These are phyloP conservation scores for Mesoligia furuncula DNA, from an alignment of 2,888 invertebrate genomes.

Conservation along the genomic window DNA sequence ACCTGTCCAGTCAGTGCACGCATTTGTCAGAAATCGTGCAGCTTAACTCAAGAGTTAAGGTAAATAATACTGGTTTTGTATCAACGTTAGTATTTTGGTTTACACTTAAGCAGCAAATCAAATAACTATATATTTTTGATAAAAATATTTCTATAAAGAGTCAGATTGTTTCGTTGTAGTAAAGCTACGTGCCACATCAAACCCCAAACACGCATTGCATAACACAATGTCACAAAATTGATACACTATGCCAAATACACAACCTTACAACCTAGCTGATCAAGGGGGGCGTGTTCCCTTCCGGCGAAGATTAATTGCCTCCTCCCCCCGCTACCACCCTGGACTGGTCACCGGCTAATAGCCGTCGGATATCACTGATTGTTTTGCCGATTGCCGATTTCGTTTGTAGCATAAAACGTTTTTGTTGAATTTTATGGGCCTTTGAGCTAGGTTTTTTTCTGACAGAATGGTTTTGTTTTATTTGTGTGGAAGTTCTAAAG, in stretches of 20 bases:
- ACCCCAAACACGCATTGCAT: neutral
- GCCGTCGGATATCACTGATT: conserved; percentile 66
- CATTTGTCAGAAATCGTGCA: too few species aligned
- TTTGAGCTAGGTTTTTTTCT: neutral
- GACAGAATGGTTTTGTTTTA: neutral
- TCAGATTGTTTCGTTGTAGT: neutral
- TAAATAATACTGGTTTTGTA: neutral
- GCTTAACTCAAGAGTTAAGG: too few species aligned
- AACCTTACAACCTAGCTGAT: conserved; percentile 42
- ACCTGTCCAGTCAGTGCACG: too few species aligned
- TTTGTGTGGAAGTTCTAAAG: neutral
- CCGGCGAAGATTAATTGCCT: conserved; percentile 68
- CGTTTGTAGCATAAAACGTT: conserved; percentile 52
- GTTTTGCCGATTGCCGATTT: conserved; percentile 67
- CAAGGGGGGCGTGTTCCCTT: conserved; percentile 51
- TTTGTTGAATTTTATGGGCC: neutral
- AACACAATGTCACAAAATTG: neutral
- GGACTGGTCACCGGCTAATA: conserved; percentile 63
- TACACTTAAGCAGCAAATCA: neutral
- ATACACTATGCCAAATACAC: neutral
- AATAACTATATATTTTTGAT: neutral
- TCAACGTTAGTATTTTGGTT: neutral
- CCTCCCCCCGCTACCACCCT: conserved; percentile 27
- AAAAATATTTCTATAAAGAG: neutral
- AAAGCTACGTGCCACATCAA: neutral